These are phyloP conservation scores for Lota lota DNA, from an alignment of 2,113 vertebrate species.

Conservation along the genomic window DNA sequence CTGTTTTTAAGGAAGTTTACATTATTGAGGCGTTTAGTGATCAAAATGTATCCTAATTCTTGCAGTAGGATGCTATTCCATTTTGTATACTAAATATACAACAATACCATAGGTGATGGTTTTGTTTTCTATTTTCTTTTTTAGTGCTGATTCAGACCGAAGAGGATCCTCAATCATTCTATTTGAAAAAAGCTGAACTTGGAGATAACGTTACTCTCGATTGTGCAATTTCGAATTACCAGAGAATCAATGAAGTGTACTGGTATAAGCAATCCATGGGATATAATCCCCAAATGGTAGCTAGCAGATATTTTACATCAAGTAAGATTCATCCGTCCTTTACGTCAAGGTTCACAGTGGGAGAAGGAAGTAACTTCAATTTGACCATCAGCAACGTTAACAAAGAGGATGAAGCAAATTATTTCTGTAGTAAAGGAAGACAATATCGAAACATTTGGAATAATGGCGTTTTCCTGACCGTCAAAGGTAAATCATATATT, in stretches of 20 bases:
- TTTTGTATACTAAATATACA: background rate
- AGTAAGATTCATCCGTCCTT: accelerated
- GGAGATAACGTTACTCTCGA: slow-evolving; percentile 29
- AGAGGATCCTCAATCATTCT: background rate
- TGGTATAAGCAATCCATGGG: slow-evolving; percentile 43
- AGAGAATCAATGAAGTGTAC: background rate
- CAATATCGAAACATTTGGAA: accelerated
- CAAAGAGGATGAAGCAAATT: slow-evolving; percentile 53
- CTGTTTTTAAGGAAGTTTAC: no score
- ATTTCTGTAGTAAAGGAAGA: slow-evolving; percentile 5
- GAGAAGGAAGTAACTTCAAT: accelerated
- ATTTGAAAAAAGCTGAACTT: slow-evolving; percentile 16
- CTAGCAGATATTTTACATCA: accelerated
- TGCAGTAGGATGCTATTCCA: no score
- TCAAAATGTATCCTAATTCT: no score
- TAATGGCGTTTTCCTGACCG: slow-evolving; percentile 16
- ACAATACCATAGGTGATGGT: background rate
- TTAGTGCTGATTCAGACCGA: slow-evolving; percentile 18
- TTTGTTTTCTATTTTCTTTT: slow-evolving; percentile 4
- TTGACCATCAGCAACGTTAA: slow-evolving; percentile 35
- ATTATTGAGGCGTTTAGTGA: no score
- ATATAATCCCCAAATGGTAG: slow-evolving; percentile 30
- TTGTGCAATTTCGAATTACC: background rate
- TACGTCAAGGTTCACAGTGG: background rate
- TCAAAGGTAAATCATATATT: slow-evolving; percentile 43